Conservation (phyloP, 2,797 vertebrate species). For the Philypnodon macrostomus region DNA sequence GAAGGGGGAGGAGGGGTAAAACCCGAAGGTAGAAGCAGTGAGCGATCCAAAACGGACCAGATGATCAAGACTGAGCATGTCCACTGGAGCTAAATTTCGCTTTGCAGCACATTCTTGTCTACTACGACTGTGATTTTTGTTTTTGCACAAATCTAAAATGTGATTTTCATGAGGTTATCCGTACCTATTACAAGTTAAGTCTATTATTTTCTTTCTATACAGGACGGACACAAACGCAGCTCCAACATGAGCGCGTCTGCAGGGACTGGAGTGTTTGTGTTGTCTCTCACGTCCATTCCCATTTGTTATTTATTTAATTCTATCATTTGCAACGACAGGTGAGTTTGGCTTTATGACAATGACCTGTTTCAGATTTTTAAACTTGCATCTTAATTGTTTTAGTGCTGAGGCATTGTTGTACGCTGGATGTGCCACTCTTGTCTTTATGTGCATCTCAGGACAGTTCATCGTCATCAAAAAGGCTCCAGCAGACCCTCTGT, state of each 20-base stretch:
- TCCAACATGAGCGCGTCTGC: conserved; percentile 83
- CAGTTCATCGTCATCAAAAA: conserved; percentile 82
- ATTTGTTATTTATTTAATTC: conserved; percentile 85
- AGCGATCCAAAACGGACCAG: conserved; percentile 4
- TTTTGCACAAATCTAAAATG: neutral
- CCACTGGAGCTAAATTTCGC: neutral
- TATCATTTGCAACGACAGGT: conserved; percentile 80
- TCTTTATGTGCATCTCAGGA: conserved; percentile 75
- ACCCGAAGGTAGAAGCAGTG: neutral
- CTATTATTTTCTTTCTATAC: too few species aligned
- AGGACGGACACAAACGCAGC: neutral
- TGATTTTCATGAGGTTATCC: conserved; percentile 7
- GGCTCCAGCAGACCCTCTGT: conserved; percentile 85
- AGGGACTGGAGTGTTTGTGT: conserved; percentile 87
- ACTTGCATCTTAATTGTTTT: conserved; percentile 17
- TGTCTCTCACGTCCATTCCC: conserved; percentile 88
- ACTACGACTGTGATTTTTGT: neutral
- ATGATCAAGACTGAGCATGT: conserved; percentile 17
- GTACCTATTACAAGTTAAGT: neutral
- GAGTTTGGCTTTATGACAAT: conserved; percentile 39
- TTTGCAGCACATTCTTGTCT: neutral
- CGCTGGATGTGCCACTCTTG: conserved; percentile 76
- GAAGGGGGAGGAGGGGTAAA: neutral
- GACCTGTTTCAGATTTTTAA: too few species aligned
- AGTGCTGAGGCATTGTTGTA: conserved; percentile 82